These are phyloP conservation scores for Drosophila lutescens DNA, from an alignment of 2,888 invertebrate genomes.

Conservation along the genomic window DNA sequence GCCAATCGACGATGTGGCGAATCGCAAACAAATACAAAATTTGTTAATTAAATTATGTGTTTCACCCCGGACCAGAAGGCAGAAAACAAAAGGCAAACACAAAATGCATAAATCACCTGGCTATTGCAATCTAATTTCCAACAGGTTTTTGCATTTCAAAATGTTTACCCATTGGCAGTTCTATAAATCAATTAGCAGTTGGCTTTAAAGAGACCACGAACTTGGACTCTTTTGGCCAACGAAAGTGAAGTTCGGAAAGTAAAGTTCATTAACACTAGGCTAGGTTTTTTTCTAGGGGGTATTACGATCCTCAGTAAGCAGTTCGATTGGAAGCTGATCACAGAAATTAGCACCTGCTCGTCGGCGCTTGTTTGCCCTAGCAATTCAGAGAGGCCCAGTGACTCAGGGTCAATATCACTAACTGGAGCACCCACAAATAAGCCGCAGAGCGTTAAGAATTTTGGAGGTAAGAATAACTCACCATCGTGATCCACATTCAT, in stretches of 20 bases:
- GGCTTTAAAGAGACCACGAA: slow-evolving; percentile 16
- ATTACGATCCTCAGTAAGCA: neutral
- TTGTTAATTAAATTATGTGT: slow-evolving; percentile 43
- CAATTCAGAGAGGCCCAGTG: slow-evolving; percentile 56
- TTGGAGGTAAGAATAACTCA: slow-evolving; percentile 68
- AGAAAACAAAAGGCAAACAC: slow-evolving; percentile 10
- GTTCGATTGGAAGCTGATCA: slow-evolving; percentile 29
- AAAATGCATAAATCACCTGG: slow-evolving; percentile 16
- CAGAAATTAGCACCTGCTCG: slow-evolving; percentile 67
- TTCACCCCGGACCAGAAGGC: neutral
- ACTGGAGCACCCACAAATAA: slow-evolving; percentile 22
- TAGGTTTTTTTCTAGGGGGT: neutral
- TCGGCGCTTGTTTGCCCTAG: slow-evolving; percentile 46
- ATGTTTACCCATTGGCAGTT: slow-evolving; percentile 10
- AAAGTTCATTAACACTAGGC: slow-evolving; percentile 64
- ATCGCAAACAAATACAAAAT: slow-evolving; percentile 21
- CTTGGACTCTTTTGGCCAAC: slow-evolving; percentile 19
- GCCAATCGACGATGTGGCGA: slow-evolving; percentile 13
- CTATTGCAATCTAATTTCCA: slow-evolving; percentile 27
- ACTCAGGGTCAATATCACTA: slow-evolving; percentile 65
- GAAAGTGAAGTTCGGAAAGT: slow-evolving; percentile 47
- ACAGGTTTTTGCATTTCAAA: slow-evolving; percentile 34
- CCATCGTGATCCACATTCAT: slow-evolving; percentile 87
- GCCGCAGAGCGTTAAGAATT: neutral
- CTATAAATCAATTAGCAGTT: slow-evolving; percentile 54